phyloP scores from a whole-genome alignment of 1,140 invertebrate species.

The Leptestheria dahalacensis region DNA sequence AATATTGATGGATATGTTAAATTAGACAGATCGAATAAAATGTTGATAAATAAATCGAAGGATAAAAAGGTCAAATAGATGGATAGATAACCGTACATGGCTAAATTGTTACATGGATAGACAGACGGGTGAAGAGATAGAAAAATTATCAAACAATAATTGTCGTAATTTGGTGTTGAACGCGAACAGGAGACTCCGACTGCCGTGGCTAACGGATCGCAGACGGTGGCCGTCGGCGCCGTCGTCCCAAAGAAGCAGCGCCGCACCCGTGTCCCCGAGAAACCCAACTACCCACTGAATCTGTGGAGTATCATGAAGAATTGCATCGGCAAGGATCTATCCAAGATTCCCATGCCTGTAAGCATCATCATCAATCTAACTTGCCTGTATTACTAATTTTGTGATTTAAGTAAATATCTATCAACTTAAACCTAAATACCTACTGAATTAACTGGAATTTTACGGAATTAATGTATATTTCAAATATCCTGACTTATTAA shows the following conservation, averaged over 20 bases:
- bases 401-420: neutral
- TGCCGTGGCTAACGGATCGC: neutral
- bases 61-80: no score
- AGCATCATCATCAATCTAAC: constrained; percentile 21
- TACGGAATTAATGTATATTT: no score
- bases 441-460: no score
- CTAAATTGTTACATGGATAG: no score
- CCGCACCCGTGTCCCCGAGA: constrained; percentile 69
- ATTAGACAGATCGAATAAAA: no score
- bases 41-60: no score
- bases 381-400: neutral
- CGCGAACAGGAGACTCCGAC: neutral
- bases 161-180: neutral
- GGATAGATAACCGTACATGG: no score
- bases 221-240: neutral
- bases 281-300: constrained; percentile 89
- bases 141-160: neutral
- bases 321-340: constrained; percentile 96
- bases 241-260: constrained; percentile 29
- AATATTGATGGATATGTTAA: no score
- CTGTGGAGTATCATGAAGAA: constrained; percentile 99
- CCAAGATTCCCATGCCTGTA: constrained; percentile 97
- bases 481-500: no score
- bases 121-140: no score
- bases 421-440: neutral